Conservation (phyloP, 2,113 vertebrate genomes). For the Microcebus griseorufus region DNA sequence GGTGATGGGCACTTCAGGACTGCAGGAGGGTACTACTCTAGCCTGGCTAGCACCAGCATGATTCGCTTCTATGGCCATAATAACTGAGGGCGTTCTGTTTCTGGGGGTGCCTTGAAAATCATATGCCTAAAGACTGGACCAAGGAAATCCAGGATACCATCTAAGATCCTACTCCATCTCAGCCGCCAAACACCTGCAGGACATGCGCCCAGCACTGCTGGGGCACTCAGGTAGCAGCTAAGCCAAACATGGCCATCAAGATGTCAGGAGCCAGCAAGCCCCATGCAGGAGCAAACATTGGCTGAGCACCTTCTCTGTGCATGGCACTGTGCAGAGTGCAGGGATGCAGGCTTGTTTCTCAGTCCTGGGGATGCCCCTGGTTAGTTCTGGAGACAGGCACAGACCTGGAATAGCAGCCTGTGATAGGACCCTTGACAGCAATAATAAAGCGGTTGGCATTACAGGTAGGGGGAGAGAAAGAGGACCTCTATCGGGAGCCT, state of each 20-base stretch:
- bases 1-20: background rate
- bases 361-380: background rate
- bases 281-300: background rate
- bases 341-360: background rate
- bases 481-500: background rate
- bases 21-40: background rate
- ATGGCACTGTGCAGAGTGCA: accelerated
- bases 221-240: background rate
- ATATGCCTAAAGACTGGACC: background rate
- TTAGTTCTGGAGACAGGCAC: background rate
- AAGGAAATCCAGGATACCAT: background rate
- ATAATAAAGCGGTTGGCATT: background rate
- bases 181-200: background rate
- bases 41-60: background rate
- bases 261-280: background rate
- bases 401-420: background rate
- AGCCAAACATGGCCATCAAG: background rate
- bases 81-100: background rate
- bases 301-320: background rate
- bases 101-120: background rate
- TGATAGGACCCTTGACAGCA: background rate
- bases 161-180: background rate
- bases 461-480: background rate
- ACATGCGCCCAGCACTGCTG: accelerated
- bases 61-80: background rate